phyloP scores from a whole-genome alignment of 2,888 invertebrate species.

The Seira musarum region DNA sequence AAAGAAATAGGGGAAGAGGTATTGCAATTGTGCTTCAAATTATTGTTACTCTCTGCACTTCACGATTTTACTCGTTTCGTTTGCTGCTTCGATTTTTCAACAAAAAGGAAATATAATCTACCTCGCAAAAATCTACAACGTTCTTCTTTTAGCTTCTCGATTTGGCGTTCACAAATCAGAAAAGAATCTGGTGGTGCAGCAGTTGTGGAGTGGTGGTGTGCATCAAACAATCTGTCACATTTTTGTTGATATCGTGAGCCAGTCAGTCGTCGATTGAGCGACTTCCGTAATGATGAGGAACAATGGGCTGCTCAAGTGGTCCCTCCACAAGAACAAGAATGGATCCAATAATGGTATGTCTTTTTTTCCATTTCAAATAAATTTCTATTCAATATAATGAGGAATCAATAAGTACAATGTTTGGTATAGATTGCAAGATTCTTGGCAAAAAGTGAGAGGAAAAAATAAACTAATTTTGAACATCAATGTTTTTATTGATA shows the following conservation, averaged over 20 bases:
- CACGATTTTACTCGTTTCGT: neutral
- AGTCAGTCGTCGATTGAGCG: slow-evolving; percentile 60
- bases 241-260: slow-evolving; percentile 24
- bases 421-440: too few relatives aligned
- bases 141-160: neutral
- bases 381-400: neutral
- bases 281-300: slow-evolving; percentile 74
- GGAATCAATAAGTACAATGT: too few relatives aligned
- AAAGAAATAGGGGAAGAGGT: neutral
- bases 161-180: slow-evolving; percentile 1
- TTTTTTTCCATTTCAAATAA: neutral
- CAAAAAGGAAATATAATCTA: neutral
- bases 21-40: slow-evolving; percentile 5
- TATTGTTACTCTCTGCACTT: neutral
- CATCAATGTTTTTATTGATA: too few relatives aligned
- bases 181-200: slow-evolving; percentile 7
- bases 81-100: neutral
- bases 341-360: slow-evolving; percentile 69
- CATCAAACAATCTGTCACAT: slow-evolving; percentile 24
- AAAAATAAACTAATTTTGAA: too few relatives aligned
- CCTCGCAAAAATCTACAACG: slow-evolving; percentile 11
- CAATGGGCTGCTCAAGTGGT: slow-evolving; percentile 76
- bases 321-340: slow-evolving; percentile 74
- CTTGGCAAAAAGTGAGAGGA: too few relatives aligned
- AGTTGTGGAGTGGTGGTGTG: slow-evolving; percentile 18